Evolutionary conservation across 2,797 vertebrate species (phyloP).

Genomic region (Pipistrellus pipistrellus): DNA sequence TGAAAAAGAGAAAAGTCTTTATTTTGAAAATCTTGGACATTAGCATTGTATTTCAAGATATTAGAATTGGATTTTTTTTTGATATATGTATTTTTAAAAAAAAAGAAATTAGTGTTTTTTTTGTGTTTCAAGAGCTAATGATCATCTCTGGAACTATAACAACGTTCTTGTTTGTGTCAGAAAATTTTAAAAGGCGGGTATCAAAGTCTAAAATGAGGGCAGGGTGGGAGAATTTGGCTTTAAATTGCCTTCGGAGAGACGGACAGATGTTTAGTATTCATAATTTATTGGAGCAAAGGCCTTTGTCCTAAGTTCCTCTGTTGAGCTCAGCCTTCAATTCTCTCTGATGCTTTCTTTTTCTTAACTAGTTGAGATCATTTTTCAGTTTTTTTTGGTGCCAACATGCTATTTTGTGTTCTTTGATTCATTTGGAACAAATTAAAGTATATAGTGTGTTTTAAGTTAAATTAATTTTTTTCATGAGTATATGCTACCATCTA

Average conservation of each 20-base stretch:
- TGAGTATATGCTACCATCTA: neutral
- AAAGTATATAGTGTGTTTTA: neutral
- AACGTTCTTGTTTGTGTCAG: neutral
- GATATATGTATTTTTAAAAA: neutral
- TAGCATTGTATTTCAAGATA: slow-evolving; percentile 46
- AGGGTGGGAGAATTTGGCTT: neutral
- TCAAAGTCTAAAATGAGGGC: neutral
- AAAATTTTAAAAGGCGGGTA: neutral
- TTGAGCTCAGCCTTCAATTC: neutral
- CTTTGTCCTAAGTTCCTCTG: neutral
- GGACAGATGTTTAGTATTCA: neutral
- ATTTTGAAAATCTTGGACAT: slow-evolving; percentile 18
- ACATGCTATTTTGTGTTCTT: neutral
- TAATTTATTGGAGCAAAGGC: neutral
- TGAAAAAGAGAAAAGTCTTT: neutral
- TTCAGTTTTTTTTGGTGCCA: neutral
- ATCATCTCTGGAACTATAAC: neutral
- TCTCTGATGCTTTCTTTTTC: neutral
- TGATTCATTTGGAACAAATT: slow-evolving; percentile 4
- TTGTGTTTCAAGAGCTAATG: slow-evolving; percentile 22
- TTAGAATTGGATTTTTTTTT: slow-evolving; percentile 4
- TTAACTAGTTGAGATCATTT: neutral
- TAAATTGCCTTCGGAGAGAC: neutral
- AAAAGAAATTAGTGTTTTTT: slow-evolving; percentile 16
- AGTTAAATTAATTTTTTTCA: neutral